Percentiles rank a stretch among this genome's conserved stretches.
These are phyloP conservation scores for Drosophila subpulchrella DNA, from an alignment of 1,140 invertebrate species.

Conservation along the genomic window DNA sequence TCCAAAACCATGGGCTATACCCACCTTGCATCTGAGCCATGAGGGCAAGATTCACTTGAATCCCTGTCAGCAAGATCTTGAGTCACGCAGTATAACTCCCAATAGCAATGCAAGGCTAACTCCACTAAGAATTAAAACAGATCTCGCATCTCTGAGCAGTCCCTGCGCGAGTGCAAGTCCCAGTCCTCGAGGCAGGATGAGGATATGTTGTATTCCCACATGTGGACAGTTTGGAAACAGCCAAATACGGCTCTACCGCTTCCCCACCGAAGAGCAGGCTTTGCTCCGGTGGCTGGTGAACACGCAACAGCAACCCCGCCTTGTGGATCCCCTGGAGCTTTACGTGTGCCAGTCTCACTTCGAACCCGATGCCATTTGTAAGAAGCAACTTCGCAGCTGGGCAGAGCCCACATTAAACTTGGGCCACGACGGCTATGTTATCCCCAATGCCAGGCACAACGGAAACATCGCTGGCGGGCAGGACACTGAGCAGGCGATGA, in stretches of 20 bases:
- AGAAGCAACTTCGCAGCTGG: conserved; percentile 65
- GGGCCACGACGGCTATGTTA: conserved; percentile 61
- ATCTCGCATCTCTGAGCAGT: conserved; percentile 31
- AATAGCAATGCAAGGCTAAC: neutral
- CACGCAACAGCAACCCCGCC: conserved; percentile 56
- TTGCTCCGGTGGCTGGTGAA: conserved; percentile 69
- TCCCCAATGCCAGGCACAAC: conserved; percentile 63
- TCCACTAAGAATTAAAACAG: conserved; percentile 49
- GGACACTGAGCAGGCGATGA: conserved; percentile 40
- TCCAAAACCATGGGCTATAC: conserved; percentile 61
- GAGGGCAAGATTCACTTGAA: conserved; percentile 59
- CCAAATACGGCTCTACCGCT: conserved; percentile 53
- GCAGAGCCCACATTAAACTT: conserved; percentile 72
- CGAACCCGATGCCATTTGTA: conserved; percentile 65
- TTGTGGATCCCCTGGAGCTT: conserved; percentile 52
- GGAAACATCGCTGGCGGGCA: conserved; percentile 60
- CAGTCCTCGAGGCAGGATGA: conserved; percentile 55
- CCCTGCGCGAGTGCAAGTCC: conserved; percentile 51
- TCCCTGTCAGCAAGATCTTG: neutral
- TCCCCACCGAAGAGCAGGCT: conserved; percentile 52
- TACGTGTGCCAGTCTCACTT: conserved; percentile 72
- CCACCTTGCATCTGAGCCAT: conserved; percentile 65
- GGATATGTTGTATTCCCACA: conserved; percentile 63
- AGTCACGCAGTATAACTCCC: neutral
- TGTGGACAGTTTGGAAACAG: conserved; percentile 47